Conservation (phyloP, 92 coral and sea anemone species). For the Epizoanthus illoricatus region DNA sequence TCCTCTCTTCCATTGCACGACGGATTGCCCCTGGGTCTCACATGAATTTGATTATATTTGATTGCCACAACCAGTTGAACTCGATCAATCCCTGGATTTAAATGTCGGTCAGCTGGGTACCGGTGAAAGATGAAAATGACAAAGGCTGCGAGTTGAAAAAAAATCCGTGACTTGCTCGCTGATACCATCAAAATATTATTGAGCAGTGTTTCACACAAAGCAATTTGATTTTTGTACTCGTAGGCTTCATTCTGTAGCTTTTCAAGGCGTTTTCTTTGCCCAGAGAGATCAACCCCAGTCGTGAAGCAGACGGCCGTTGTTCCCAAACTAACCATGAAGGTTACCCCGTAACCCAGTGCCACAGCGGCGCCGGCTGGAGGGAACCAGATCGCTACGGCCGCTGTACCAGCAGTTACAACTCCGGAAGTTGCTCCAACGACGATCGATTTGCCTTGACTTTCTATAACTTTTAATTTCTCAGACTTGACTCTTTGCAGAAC, state of each 20-base stretch:
- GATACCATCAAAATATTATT: no score
- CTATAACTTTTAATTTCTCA: conserved; percentile 4
- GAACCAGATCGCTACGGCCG: background rate
- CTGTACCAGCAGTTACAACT: background rate
- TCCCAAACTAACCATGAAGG: background rate
- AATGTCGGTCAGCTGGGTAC: no score
- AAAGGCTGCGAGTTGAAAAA: no score
- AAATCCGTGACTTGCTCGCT: no score
- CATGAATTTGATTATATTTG: no score
- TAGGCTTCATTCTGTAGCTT: background rate
- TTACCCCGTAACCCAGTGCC: background rate
- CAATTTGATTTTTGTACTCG: background rate
- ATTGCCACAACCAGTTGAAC: no score
- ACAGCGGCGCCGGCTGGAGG: background rate
- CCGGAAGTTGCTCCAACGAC: background rate
- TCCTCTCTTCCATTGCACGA: no score
- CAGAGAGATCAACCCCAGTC: background rate
- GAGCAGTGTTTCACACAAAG: no score
- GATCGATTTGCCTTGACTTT: background rate
- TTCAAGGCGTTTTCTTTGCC: background rate
- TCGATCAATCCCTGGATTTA: no score
- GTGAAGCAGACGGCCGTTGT: background rate
- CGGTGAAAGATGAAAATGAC: no score
- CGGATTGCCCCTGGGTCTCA: no score
- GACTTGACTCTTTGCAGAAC: background rate